phyloP scores from a whole-genome alignment of 2,797 vertebrate genomes.

The Takifugu rubripes region DNA sequence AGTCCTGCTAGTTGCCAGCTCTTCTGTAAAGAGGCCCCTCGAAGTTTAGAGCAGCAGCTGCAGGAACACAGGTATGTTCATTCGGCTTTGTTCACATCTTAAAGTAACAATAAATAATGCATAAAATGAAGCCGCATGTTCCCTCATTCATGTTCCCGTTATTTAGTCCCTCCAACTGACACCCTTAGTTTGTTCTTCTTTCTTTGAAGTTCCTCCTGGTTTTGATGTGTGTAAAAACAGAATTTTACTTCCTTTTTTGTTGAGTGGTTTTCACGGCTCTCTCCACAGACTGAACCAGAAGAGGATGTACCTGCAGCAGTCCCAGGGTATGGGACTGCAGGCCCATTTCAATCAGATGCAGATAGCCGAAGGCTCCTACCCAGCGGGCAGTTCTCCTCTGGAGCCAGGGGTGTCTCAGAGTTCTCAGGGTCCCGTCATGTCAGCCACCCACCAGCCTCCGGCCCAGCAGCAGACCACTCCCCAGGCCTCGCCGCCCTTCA shows the following conservation, averaged over 20 bases:
- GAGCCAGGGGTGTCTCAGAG: constrained; percentile 62
- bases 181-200: no score
- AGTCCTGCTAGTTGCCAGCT: constrained; percentile 90
- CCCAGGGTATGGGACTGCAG: constrained; percentile 85
- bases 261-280: constrained; percentile 16
- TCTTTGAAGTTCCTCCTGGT: no score
- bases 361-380: constrained; percentile 88
- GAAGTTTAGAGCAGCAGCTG: constrained; percentile 95
- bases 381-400: constrained; percentile 56
- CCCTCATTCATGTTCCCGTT: no score
- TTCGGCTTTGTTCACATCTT: neutral
- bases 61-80: constrained; percentile 91
- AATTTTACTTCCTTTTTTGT: neutral
- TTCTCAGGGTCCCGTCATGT: constrained; percentile 62
- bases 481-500: constrained; percentile 58
- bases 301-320: constrained; percentile 92
- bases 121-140: no score
- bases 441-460: constrained; percentile 58
- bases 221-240: neutral
- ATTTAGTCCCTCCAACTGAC: no score
- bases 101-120: no score
- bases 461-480: constrained; percentile 58
- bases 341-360: constrained; percentile 99
- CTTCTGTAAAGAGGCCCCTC: constrained; percentile 91
- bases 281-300: constrained; percentile 90